Percentiles rank a stretch among this genome's conserved stretches.
These are phyloP conservation scores for Pleuronectes platessa DNA, from an alignment of 2,113 vertebrate species.

Conservation along the genomic window DNA sequence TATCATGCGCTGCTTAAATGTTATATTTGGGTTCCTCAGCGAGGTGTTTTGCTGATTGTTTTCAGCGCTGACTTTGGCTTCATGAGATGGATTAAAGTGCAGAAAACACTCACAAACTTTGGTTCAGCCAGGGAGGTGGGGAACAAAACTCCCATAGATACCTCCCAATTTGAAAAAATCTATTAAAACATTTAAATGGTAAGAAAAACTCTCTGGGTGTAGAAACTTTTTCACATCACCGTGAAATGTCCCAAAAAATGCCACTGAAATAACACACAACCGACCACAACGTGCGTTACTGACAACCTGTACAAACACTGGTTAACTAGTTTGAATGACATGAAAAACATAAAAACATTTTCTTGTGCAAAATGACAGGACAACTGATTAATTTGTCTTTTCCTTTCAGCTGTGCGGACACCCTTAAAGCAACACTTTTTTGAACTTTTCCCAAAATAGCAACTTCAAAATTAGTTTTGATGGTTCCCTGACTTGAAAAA, in stretches of 20 bases:
- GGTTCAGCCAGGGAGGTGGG: background rate
- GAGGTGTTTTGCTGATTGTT: too few relatives aligned
- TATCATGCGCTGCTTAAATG: background rate
- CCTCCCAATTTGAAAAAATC: too few relatives aligned
- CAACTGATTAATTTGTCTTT: background rate
- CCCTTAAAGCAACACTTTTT: background rate
- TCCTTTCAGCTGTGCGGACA: background rate
- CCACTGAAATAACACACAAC: background rate
- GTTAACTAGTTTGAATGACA: conserved; percentile 19
- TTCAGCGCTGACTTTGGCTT: background rate
- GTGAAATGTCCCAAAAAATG: background rate
- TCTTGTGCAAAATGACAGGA: conserved; percentile 48
- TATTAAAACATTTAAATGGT: background rate
- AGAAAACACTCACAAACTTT: too few relatives aligned
- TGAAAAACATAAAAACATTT: conserved; percentile 34
- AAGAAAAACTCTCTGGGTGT: background rate
- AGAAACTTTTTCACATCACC: conserved; percentile 8
- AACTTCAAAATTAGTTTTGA: too few relatives aligned
- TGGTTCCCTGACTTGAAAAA: too few relatives aligned
- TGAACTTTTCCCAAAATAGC: too few relatives aligned
- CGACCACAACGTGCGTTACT: conserved; percentile 3
- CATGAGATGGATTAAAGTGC: too few relatives aligned
- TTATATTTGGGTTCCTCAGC: background rate
- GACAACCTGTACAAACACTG: conserved; percentile 10
- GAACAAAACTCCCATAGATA: background rate